Evolutionary conservation across 1,140 invertebrate species (phyloP).

Genomic region (Helicoverpa zea): DNA sequence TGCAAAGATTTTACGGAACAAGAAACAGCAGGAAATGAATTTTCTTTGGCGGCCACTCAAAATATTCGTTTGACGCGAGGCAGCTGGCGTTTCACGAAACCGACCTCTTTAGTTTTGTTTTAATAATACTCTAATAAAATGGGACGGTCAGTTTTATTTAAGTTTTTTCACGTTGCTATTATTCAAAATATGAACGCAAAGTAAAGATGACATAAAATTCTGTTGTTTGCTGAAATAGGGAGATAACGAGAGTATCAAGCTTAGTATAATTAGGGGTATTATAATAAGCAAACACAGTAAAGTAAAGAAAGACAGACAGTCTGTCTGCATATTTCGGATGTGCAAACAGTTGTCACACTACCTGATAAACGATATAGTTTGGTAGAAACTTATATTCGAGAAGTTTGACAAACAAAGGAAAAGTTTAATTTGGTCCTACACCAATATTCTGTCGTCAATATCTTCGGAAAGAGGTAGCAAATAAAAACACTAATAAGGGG

Average conservation of each 20-base stretch:
- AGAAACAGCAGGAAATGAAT: slow-evolving; percentile 47
- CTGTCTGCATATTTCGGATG: too few species aligned
- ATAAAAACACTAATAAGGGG: slow-evolving; percentile 47
- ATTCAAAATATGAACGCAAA: not conserved
- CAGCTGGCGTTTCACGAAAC: slow-evolving; percentile 22
- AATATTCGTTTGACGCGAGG: slow-evolving; percentile 47
- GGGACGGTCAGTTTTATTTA: slow-evolving; percentile 10
- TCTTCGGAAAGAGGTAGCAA: slow-evolving; percentile 18
- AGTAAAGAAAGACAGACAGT: too few species aligned
- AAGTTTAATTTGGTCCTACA: not conserved
- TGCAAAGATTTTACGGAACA: slow-evolving; percentile 38
- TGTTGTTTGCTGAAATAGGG: too few species aligned
- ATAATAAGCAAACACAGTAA: too few species aligned
- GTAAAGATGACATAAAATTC: not conserved
- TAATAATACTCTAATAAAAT: slow-evolving; percentile 42
- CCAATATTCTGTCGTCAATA: not conserved
- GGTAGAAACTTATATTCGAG: too few species aligned
- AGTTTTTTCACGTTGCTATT: not conserved
- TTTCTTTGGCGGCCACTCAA: slow-evolving; percentile 47
- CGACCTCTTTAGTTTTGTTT: slow-evolving; percentile 46
- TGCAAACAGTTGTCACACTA: too few species aligned
- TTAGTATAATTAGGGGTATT: too few species aligned
- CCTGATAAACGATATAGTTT: too few species aligned
- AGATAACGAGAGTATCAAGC: too few species aligned
- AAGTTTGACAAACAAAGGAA: too few species aligned